Evolutionary conservation across 2,888 invertebrate genomes (phyloP), one percentile per base, ranked within the genome.

Genomic region (Amiota minor): DNA sequence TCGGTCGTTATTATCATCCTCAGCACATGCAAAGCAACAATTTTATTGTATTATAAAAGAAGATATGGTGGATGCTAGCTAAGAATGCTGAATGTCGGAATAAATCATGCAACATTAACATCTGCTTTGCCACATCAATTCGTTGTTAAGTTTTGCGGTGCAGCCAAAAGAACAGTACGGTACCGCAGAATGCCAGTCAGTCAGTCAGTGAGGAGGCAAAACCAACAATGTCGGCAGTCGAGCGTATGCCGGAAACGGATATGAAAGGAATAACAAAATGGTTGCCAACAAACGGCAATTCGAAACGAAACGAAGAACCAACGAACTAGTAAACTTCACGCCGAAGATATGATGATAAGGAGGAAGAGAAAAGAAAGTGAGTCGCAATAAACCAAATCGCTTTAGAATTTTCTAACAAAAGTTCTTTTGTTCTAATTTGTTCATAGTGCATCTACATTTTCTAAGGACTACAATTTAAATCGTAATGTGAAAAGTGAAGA

Each of bases 21-120:
- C 59, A 20, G 59, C 59, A 59, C 16, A 18, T 18, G 59, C 59
- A 20, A 2, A 16, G 20, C 64, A 35, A 45, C 53, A 53, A n/a
- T 23, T 68, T 49, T 50, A 68, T 14, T 23, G 47, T 35, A 20
- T 68, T 68, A 68, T 68, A 16, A 50, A n/a, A 11, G 65, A 47
- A 47, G 45, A 59, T 16, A 11, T 45, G 46, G 35, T 12, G 62
- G 45, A 62, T n/a, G n/a, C 45, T 16, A 49, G 20, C 65, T 16
- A 47, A 47, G n/a, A 14, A 35, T 62, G 45, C 45, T 16, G 45
- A 23, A n/a, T 45, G 18, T 16, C 53, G 67, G 23, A 50, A 86
- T 86, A 87, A 86, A 87, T 87, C 88, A 87, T 83, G 81, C 82
- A 81, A 81, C 83, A 87, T 87, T 86, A 87, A 86, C 87, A 87